Base-by-base conservation (phyloP, 2,113 vertebrate species). In the Motacilla alba region DNA sequence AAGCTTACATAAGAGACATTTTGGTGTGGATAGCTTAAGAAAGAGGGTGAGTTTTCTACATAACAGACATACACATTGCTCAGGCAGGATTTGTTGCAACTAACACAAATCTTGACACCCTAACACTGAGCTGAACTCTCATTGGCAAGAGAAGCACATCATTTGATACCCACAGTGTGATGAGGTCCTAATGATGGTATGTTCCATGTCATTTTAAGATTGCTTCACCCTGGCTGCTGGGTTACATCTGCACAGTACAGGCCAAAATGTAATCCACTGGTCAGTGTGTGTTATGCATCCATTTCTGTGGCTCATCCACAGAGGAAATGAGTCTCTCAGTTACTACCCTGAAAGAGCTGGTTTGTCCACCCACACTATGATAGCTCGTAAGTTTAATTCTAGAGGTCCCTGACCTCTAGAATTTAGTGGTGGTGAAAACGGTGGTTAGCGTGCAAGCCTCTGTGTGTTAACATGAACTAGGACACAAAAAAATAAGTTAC, bases 261-360 rank as follows among this genome's bases (percentile, higher is more conserved):
- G 62, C 73, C 93, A 95, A 95, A 92, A 88, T 59, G 55, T 26
- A 92, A 92, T 74, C 74, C 11, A 0, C 56, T 94, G 92, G 79
- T 43, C 79, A 78, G 52, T 15, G 59, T 84, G 76, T 74, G 72
- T 83, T 83, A 70, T 37, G 50, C 55, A 74, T 82, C 88, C 6
- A 13, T 80, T 95, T 96, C 90, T 94, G 94, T 75, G 92, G 94
- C 88, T 97, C 59, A 70, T 94, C 92, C 95, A 85, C 92, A 95
- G 52, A 90, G 92, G 93, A 96, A 96, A 94, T 93, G 79, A 93
- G 75, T 59, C 56, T 95, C 85, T 83, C 72, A 70, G 79, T 63
- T 90, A 37, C 90, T 88, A 74, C 84, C 28, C 85, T 70, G 82
- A 94, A 95, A 87, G 90, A 74, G 63, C 53, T 91, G 75, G 68